A percentile compares a stretch with the other conserved stretches of the same genome.
phyloP scores from a whole-genome alignment of 2,113 vertebrate species.

The Petaurus breviceps region DNA sequence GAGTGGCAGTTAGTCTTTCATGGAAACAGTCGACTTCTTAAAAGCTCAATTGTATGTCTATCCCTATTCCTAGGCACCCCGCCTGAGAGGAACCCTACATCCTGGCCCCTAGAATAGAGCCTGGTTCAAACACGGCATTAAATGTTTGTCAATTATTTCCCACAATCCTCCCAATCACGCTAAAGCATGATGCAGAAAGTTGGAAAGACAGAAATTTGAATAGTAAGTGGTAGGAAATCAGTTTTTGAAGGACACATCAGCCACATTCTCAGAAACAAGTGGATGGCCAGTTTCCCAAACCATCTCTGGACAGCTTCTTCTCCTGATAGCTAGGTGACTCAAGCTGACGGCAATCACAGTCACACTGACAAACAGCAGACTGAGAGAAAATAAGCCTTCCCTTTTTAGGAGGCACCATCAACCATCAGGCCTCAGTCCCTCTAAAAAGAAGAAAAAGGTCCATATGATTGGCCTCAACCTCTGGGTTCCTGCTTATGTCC shows the following conservation, averaged over 20 bases:
- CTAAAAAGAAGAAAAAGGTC: slow-evolving; percentile 27
- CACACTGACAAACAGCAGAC: slow-evolving; percentile 15
- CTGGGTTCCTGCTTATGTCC: background rate
- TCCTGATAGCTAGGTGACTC: background rate
- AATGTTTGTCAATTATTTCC: background rate
- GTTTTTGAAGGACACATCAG: background rate
- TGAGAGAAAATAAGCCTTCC: slow-evolving; percentile 16
- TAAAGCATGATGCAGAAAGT: background rate
- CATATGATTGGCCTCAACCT: background rate
- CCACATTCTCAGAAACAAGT: background rate
- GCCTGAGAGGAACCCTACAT: too few relatives aligned
- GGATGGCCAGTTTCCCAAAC: background rate
- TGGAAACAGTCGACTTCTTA: too few relatives aligned
- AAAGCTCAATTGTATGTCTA: too few relatives aligned
- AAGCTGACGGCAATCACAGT: background rate
- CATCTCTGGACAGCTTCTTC: too few relatives aligned
- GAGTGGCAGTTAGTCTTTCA: background rate
- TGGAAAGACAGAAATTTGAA: too few relatives aligned
- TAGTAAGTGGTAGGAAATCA: background rate
- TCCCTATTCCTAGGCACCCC: too few relatives aligned
- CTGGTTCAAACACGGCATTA: too few relatives aligned
- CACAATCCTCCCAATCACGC: background rate
- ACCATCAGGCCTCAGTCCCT: background rate
- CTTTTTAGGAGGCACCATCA: slow-evolving; percentile 18
- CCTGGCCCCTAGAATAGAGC: too few relatives aligned